Conservation (phyloP, 1,140 invertebrate genomes). For the Antheraea mylitta region DNA sequence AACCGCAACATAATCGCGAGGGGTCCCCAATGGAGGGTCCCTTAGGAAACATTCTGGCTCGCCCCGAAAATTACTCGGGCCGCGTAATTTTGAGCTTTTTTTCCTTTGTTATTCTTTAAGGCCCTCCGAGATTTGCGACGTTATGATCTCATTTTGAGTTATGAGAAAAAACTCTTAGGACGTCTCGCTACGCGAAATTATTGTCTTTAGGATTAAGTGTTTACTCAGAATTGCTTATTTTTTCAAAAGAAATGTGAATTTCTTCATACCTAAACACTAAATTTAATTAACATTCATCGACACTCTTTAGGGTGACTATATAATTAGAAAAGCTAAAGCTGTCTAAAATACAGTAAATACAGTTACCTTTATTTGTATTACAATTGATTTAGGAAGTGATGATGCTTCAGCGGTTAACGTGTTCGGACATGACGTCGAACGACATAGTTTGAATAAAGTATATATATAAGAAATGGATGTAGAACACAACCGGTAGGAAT, state of each 20-base stretch:
- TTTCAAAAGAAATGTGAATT: neutral
- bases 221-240: slow-evolving; percentile 38
- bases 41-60: slow-evolving; percentile 59
- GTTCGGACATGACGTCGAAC: no score
- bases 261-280: no score
- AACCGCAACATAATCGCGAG: slow-evolving; percentile 64
- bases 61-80: slow-evolving; percentile 70
- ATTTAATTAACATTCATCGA: no score
- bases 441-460: no score
- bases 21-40: slow-evolving; percentile 45
- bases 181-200: slow-evolving; percentile 51
- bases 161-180: slow-evolving; percentile 68
- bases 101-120: slow-evolving; percentile 71
- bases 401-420: no score
- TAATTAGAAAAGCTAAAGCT: no score
- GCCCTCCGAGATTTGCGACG: slow-evolving; percentile 62
- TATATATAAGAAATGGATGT: no score
- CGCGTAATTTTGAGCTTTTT: slow-evolving; percentile 71
- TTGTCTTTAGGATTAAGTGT: slow-evolving; percentile 61
- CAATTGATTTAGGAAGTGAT: no score
- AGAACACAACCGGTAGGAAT: no score
- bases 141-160: slow-evolving; percentile 76
- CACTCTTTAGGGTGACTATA: no score
- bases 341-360: no score
- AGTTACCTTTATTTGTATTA: no score